Evolutionary conservation across 2,888 invertebrate species (phyloP).

Genomic region (Mechanitis mazaeus): DNA sequence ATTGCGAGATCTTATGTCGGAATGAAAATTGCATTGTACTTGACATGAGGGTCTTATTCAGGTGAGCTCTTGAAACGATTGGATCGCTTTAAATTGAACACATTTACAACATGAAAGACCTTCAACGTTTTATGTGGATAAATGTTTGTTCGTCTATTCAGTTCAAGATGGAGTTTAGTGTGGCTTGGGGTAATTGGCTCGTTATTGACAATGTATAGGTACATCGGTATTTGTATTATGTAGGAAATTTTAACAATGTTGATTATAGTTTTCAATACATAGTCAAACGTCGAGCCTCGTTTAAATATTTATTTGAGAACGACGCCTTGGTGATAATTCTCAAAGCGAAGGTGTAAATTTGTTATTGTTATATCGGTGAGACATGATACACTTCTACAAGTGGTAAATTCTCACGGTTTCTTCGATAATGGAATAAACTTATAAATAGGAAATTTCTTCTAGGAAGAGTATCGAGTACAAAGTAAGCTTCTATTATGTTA

Average conservation of each 20-base stretch:
- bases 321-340: background rate
- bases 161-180: background rate
- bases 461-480: background rate
- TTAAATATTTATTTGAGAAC: constrained; percentile 3
- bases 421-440: background rate
- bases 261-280: constrained; percentile 10
- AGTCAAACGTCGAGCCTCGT: background rate
- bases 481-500: too few relatives aligned
- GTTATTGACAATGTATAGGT: background rate
- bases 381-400: background rate
- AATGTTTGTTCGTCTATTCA: constrained; percentile 56
- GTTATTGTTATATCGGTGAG: background rate
- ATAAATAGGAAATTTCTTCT: background rate
- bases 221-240: background rate
- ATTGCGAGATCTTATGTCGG: background rate
- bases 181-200: background rate
- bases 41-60: constrained; percentile 4
- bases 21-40: constrained; percentile 4
- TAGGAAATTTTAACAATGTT: background rate
- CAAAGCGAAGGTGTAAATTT: background rate
- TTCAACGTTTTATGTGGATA: constrained; percentile 45
- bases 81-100: constrained; percentile 26
- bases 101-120: constrained; percentile 29
- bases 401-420: background rate
- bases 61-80: constrained; percentile 7